Conservation (phyloP, 2,888 invertebrate species). For the Muschampia plurimacula region DNA sequence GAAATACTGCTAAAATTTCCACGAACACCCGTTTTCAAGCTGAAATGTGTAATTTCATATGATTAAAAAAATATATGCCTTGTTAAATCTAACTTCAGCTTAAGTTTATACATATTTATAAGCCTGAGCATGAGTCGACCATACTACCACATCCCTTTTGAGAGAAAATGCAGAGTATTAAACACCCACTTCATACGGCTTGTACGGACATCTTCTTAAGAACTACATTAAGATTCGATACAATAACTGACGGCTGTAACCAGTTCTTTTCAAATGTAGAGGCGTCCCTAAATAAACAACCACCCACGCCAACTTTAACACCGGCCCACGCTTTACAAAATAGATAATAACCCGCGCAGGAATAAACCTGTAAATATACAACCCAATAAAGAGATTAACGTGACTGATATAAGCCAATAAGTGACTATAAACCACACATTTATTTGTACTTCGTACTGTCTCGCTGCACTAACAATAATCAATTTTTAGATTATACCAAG, state of each 20-base stretch:
- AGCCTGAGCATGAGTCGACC: neutral
- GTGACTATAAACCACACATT: constrained; percentile 52
- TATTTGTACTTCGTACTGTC: constrained; percentile 10
- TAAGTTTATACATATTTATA: neutral
- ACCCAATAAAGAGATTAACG: constrained; percentile 65
- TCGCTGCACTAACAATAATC: neutral
- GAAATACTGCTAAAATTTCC: too few relatives aligned
- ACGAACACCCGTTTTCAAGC: neutral
- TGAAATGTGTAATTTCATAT: neutral
- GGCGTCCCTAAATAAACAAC: constrained; percentile 74
- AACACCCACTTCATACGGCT: constrained; percentile 18
- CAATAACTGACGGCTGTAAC: constrained; percentile 41
- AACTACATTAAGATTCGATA: constrained; percentile 32
- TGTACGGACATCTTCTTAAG: constrained; percentile 1
- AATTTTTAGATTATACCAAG: constrained; percentile 9
- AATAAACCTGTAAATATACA: constrained; percentile 74
- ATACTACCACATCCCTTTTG: neutral
- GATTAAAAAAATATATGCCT: neutral
- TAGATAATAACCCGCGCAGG: constrained; percentile 65
- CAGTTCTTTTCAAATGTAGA: constrained; percentile 63
- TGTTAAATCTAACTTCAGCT: neutral
- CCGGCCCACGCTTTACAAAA: constrained; percentile 69
- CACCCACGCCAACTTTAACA: constrained; percentile 70
- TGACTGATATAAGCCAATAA: constrained; percentile 57
- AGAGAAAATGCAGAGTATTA: constrained; percentile 3